Percentiles rank a stretch among this genome's conserved stretches.
These are phyloP conservation scores for Diabrotica balteata DNA, from an alignment of 2,888 invertebrate genomes.

Conservation along the genomic window DNA sequence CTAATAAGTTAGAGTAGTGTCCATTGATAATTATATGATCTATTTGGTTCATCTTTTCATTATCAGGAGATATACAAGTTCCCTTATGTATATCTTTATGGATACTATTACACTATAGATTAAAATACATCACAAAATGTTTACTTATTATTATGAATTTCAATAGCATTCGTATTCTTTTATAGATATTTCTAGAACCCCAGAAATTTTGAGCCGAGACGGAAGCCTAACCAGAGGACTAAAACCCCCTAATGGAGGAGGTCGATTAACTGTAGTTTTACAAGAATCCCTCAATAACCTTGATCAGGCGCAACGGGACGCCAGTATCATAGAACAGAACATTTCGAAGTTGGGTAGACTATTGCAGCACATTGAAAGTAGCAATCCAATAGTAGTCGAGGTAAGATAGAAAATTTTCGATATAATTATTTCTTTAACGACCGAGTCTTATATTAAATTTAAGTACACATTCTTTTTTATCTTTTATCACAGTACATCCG, in stretches of 20 bases:
- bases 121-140: too few species aligned
- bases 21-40: too few species aligned
- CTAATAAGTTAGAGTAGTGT: too few species aligned
- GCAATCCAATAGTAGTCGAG: constrained; percentile 42
- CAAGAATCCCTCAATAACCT: constrained; percentile 71
- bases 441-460: too few species aligned
- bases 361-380: constrained; percentile 64
- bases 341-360: constrained; percentile 72
- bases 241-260: constrained; percentile 58
- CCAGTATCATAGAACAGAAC: constrained; percentile 72
- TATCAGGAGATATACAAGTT: too few species aligned
- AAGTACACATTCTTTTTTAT: too few species aligned
- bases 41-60: too few species aligned
- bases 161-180: constrained; percentile 7
- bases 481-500: too few species aligned
- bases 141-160: constrained; percentile 3
- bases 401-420: constrained; percentile 29
- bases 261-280: constrained; percentile 70
- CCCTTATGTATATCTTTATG: too few species aligned
- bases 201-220: constrained; percentile 58
- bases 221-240: constrained; percentile 59
- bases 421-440: too few species aligned
- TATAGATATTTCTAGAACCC: constrained; percentile 52
- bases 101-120: too few species aligned
- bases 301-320: constrained; percentile 70